Conservation (phyloP, 2,113 vertebrate genomes). For the Paradoxurus hermaphroditus region DNA sequence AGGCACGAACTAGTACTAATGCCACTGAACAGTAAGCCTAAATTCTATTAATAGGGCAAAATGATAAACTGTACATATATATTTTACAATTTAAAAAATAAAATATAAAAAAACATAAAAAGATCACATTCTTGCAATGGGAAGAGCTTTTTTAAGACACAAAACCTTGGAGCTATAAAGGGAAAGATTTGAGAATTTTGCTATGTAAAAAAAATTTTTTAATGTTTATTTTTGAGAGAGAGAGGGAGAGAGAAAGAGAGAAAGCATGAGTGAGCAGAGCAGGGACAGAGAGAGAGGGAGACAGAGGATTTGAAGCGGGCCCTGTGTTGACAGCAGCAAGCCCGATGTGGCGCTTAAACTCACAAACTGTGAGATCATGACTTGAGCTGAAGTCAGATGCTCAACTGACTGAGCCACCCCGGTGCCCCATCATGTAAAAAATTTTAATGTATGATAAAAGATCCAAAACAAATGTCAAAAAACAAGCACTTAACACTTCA, state of each 20-base stretch:
- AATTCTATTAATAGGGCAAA: neutral
- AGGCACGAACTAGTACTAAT: neutral
- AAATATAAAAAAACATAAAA: neutral
- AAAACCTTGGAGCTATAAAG: neutral
- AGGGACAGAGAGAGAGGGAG: too few relatives aligned
- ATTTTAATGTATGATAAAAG: neutral
- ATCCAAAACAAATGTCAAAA: constrained; percentile 10
- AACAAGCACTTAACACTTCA: neutral
- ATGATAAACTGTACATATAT: neutral
- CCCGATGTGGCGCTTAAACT: too few relatives aligned
- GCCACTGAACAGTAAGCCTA: neutral
- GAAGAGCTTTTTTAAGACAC: neutral
- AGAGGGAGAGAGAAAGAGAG: too few relatives aligned
- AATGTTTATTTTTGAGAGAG: too few relatives aligned
- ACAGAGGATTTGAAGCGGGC: too few relatives aligned
- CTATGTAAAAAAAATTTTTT: neutral
- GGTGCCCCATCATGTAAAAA: neutral
- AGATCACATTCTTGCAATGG: neutral
- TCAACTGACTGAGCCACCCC: too few relatives aligned
- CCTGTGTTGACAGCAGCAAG: too few relatives aligned
- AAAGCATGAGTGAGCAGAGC: too few relatives aligned
- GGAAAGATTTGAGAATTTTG: neutral
- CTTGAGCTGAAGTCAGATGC: too few relatives aligned
- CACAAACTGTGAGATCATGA: too few relatives aligned
- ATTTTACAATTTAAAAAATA: neutral